Base-by-base conservation (phyloP, 2,888 invertebrate species). In the Zygogramma bicolorata region DNA sequence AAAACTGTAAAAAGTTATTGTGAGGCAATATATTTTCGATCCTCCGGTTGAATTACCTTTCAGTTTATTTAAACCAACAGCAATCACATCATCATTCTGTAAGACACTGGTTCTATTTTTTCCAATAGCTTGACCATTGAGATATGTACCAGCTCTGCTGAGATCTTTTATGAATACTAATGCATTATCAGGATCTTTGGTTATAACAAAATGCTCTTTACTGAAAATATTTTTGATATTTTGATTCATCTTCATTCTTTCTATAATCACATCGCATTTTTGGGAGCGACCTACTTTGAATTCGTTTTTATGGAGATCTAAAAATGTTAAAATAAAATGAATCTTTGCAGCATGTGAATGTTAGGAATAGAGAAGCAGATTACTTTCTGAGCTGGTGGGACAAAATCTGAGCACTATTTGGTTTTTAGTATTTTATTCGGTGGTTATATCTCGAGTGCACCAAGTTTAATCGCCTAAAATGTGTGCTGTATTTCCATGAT, bases 71-170 rank as follows among this genome's bases (percentile, higher is more conserved):
- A 13, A 27, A 4, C 75, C 92, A 29, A 96, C 85, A 0, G 94
- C 88, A 77, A 97, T 95, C 78, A 91, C 89, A 85, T 95, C 94
- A 81, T 93, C 91, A 81, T 92, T 90, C 83, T 92, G 91, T 42
- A 95, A 83, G 27, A 93, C 90, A 70, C 90, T 87, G 80, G 89
- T 73, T 7, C 71, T 66, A 15, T 69, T 42, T 66, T 70, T 71
- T 18, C 77, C 77, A 57, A 77, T 75, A 6, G 71, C 61, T 8
- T 31, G 49, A 15, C 68, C 68, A 58, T 77, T 77, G n/a, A 77
- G 38, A 38, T 74, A 75, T 4, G 77, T 77, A 13, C 77, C 77
- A 57, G 63, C 27, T 58, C 49, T 74, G 53, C 77, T 77, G 6
- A 74, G 20, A 53, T 77, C 77, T 25, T 38, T 73, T 10, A 77